Base-by-base conservation (phyloP, 2,797 vertebrate genomes). In the Loris lydekkerianus region DNA sequence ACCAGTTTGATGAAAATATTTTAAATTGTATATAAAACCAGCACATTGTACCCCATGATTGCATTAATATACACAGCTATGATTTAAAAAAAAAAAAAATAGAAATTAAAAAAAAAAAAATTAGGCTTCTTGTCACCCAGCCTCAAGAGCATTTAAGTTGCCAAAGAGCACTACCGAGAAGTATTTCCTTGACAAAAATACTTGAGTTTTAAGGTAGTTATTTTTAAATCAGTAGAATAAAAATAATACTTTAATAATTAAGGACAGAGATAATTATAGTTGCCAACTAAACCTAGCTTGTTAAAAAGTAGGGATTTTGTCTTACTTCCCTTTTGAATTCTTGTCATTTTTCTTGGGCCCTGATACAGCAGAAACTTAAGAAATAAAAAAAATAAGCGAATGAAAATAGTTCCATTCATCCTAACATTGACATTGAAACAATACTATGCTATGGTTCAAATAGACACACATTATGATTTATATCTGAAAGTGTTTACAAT, bases 261-360 rank as follows among this genome's bases (percentile, higher is more conserved):
- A 84, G 31, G 13, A 84, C 81, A 53, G 92, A 67, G 65, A 56
- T n/a, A 34, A 13, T 63, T 67, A 27, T 13, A 82, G 17, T 15
- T 60, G 20, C 0, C 43, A 72, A 60, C 20, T 82, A 86, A 95
- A 91, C 10, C 2, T 49, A 81, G 31, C 27, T 87, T 92, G 43
- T 43, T 49, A 31, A 87, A 10, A 2, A 65, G 11, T 7, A 82
- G n/a, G 20, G 49, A 5, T 78, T 88, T 81, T 85, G 3, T 77
- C 80, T 88, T 94, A 69, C 49, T 40, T 86, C 5, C 40, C 31
- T 34, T 83, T 46, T 83, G n/a, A 93, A 83, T 78, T 91, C 9
- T 72, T 17, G 34, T 69, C 6, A 65, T 37, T 83, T 92, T 65
- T 34, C 14, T 65, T 34, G 23, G 27, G 11, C 1, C 3, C n/a